Conservation (phyloP, 1,140 invertebrate species). For the Drosophila grimshawi region DNA sequence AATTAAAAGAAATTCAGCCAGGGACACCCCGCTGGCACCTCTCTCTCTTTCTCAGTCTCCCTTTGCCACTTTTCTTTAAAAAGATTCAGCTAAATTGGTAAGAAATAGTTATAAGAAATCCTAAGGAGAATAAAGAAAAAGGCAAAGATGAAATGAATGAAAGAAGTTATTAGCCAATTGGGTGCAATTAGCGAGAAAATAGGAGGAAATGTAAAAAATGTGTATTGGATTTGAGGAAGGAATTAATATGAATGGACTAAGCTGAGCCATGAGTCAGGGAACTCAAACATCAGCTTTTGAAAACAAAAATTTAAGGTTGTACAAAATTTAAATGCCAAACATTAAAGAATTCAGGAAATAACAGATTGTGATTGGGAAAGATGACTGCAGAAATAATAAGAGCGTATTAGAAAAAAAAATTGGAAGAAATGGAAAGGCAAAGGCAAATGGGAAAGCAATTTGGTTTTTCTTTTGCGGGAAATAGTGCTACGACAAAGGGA, state of each 20-base stretch:
- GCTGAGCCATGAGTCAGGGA: neutral
- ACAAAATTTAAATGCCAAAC: neutral
- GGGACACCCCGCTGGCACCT: neutral
- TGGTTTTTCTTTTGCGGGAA: neutral
- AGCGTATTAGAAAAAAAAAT: neutral
- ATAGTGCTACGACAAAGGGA: no score
- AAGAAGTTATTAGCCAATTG: conserved; percentile 13
- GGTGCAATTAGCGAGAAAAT: conserved; percentile 6
- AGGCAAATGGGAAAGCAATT: neutral
- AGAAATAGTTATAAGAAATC: neutral
- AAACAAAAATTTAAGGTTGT: neutral
- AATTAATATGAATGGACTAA: neutral
- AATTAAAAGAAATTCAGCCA: conserved; percentile 1
- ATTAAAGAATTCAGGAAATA: neutral
- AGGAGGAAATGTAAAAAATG: neutral
- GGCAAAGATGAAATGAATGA: conserved; percentile 6
- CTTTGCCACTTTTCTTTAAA: neutral
- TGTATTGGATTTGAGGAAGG: neutral
- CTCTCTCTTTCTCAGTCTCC: neutral
- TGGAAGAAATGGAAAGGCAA: neutral
- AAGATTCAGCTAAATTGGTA: neutral
- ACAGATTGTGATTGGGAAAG: no score
- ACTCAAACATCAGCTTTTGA: neutral
- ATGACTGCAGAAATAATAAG: no score
- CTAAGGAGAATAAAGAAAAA: neutral